phyloP scores from a whole-genome alignment of 1,140 invertebrate species.

The Odontomachus brunneus region DNA sequence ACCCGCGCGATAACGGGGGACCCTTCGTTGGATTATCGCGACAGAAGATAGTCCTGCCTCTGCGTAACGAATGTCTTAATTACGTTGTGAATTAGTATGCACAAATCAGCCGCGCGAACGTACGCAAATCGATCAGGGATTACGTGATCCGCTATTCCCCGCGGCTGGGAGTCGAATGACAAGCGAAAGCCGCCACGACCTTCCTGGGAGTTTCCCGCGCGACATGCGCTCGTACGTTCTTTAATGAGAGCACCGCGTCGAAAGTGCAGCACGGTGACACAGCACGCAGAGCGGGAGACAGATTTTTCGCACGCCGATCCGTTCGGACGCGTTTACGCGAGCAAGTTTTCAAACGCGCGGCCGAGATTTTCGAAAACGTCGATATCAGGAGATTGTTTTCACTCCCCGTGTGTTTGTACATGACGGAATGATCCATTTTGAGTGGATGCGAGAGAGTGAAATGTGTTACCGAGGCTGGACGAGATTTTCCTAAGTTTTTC shows the following conservation, averaged over 20 bases:
- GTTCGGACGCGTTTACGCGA: background rate
- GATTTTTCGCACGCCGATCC: slow-evolving; percentile 13
- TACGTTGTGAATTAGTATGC: slow-evolving; percentile 20
- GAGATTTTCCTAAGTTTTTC: background rate
- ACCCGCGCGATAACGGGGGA: background rate
- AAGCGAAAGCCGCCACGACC: slow-evolving; percentile 53
- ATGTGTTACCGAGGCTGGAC: slow-evolving; percentile 1
- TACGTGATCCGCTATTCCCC: background rate
- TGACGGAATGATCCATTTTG: slow-evolving; percentile 2
- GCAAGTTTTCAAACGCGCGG: slow-evolving; percentile 19
- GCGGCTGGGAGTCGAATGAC: background rate
- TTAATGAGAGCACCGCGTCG: slow-evolving; percentile 49
- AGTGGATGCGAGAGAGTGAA: slow-evolving; percentile 13
- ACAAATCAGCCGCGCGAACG: background rate
- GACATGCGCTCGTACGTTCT: slow-evolving; percentile 25
- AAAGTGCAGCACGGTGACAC: background rate
- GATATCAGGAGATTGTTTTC: slow-evolving; percentile 37
- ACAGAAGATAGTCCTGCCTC: slow-evolving; percentile 18
- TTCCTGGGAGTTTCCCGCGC: slow-evolving; percentile 39
- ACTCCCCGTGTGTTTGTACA: background rate
- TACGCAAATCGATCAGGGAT: background rate
- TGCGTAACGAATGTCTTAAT: slow-evolving; percentile 19
- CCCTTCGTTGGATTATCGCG: slow-evolving; percentile 15
- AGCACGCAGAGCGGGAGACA: background rate
- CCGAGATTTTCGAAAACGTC: slow-evolving; percentile 17